A percentile compares a stretch with the other conserved stretches of the same genome.
phyloP scores from a whole-genome alignment of 2,888 invertebrate genomes.

The Teleogryllus oceanicus region DNA sequence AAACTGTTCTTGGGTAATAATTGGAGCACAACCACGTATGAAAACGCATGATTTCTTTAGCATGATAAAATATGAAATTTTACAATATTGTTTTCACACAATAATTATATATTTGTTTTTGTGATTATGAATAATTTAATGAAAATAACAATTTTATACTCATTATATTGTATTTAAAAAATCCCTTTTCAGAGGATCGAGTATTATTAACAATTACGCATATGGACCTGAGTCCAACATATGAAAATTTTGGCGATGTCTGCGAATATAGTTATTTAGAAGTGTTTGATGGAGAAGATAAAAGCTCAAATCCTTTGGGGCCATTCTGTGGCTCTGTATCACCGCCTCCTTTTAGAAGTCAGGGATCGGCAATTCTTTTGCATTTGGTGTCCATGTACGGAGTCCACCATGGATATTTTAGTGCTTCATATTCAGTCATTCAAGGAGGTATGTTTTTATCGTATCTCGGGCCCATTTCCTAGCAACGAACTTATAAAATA shows the following conservation, averaged over 20 bases:
- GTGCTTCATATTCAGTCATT: conserved; percentile 44
- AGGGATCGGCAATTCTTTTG: conserved; percentile 55
- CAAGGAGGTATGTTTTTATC: conserved; percentile 51
- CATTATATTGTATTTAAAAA: not conserved
- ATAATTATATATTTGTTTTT: no score
- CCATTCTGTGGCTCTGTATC: conserved; percentile 59
- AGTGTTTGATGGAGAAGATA: conserved; percentile 59
- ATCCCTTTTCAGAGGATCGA: conserved; percentile 54
- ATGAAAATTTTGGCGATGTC: conserved; percentile 29
- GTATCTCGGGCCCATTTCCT: not conserved
- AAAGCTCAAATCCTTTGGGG: conserved; percentile 60
- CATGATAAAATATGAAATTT: no score
- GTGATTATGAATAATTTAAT: no score
- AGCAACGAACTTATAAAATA: not conserved
- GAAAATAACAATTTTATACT: no score
- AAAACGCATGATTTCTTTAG: not conserved
- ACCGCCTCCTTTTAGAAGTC: conserved; percentile 61
- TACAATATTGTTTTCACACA: no score
- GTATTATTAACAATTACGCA: conserved; percentile 67
- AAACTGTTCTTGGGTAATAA: conserved; percentile 72
- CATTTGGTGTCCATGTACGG: conserved; percentile 36
- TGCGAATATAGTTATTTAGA: conserved; percentile 44
- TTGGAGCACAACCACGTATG: conserved; percentile 53
- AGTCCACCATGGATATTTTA: conserved; percentile 37
- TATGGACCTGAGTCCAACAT: conserved; percentile 48